Evolutionary conservation across 2,113 vertebrate species (phyloP), one percentile per base, ranked within the genome.

Genomic region (Python bivittatus): DNA sequence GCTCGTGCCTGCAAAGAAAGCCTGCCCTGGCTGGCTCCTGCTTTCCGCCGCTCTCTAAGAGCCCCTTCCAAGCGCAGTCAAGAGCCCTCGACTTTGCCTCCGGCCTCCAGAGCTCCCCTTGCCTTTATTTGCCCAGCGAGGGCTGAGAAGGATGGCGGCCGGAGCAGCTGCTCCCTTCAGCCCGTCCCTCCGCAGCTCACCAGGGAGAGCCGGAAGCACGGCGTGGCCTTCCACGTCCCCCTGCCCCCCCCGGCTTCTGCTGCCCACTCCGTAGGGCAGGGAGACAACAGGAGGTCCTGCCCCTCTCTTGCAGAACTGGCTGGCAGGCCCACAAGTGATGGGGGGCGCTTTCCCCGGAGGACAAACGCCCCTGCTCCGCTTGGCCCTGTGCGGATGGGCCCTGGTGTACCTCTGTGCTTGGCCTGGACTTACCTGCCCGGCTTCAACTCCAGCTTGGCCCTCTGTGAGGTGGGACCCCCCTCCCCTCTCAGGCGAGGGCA

Each of bases 121-220:
- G 1, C 38, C 79, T 44, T 44, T 42, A 42, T n/a, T 84, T 23
- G 44, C 79, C 42, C 79, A 20, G 33, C 4, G 20, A 23, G 44
- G 79, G 17, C 11, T 33, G 29, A 1, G 15, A 33, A 0, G 29
- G 22, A 2, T 6, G 48, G 48, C 48, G 7, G 48, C 48, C 3
- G 48, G 48, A 48, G 48, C 5, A 6, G 48, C 48, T 48, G 48
- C 68, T 79, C 29, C 1, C 48, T 48, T 44, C 48, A 2, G 48
- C 48, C 48, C 6, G 29, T 1, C 11, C 4, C n/a, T 5, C 5
- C 6, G 3, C n/a, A 29, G 9, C 4, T 13, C 1, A 3, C 68
- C 33, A 2, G 2, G 27, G n/a, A 29, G 9, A 29, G 11, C n/a
- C 3, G 13, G 29, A 29, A 12, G 8, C 68, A 2, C 68, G 33